Evolutionary conservation across 92 coral and sea anemone genomes (phyloP).

Genomic region (Chrysogorgia sp.): DNA sequence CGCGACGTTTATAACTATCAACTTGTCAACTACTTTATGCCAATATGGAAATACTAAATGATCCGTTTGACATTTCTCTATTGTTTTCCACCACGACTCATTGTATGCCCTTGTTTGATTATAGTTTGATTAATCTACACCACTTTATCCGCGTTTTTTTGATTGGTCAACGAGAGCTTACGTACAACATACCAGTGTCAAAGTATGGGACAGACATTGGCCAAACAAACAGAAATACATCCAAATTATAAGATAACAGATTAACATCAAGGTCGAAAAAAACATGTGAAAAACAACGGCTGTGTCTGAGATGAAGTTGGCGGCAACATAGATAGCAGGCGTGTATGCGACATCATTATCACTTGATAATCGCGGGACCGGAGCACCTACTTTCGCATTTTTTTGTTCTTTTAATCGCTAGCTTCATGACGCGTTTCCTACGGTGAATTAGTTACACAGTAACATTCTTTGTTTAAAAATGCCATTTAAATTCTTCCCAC

Average conservation of each 20-base stretch:
- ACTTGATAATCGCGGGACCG: neutral
- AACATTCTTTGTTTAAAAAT: slow-evolving; percentile 12
- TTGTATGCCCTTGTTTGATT: slow-evolving; percentile 33
- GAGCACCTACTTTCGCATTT: neutral
- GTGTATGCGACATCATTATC: neutral
- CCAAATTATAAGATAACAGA: slow-evolving; percentile 49
- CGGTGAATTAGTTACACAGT: slow-evolving; percentile 35
- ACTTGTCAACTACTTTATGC: slow-evolving; percentile 47
- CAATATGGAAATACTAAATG: slow-evolving; percentile 36
- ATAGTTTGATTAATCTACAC: slow-evolving; percentile 31
- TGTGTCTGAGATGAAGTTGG: neutral
- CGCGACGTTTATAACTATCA: slow-evolving; percentile 20
- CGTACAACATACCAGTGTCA: slow-evolving; percentile 25
- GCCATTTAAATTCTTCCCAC: neutral
- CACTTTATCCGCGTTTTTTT: slow-evolving; percentile 23
- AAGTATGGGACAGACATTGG: slow-evolving; percentile 33
- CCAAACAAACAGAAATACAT: slow-evolving; percentile 24
- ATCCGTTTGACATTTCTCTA: slow-evolving; percentile 40
- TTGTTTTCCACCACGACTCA: slow-evolving; percentile 11
- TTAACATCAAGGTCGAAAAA: slow-evolving; percentile 29
- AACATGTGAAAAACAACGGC: slow-evolving; percentile 32
- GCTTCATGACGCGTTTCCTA: slow-evolving; percentile 12
- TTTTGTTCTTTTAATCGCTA: neutral
- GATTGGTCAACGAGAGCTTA: slow-evolving; percentile 25
- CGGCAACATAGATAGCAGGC: neutral